A percentile compares a stretch with the other conserved stretches of the same genome.
Evolutionary conservation across 2,797 vertebrate species (phyloP).

Genomic region (Gallinago stenura): DNA sequence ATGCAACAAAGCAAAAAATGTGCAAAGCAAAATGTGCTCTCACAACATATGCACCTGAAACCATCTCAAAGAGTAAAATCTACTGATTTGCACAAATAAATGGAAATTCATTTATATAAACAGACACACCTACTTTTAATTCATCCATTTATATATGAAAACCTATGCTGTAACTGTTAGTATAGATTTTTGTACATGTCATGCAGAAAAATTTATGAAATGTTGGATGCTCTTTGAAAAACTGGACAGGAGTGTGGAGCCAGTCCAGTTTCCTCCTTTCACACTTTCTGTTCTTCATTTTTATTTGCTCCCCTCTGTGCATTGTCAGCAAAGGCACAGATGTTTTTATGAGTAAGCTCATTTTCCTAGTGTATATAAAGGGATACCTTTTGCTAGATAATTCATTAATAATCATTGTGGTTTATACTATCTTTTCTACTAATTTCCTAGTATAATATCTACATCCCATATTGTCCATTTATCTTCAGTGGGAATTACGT

Average conservation of each 20-base stretch:
- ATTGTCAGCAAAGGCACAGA: neutral
- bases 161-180: neutral
- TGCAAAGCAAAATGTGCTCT: neutral
- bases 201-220: neutral
- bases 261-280: neutral
- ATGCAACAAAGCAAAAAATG: neutral
- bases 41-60: neutral
- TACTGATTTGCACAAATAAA: neutral
- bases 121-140: neutral
- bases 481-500: slow-evolving; percentile 46
- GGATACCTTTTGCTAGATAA: neutral
- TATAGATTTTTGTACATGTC: neutral
- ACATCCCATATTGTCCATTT: slow-evolving; percentile 56
- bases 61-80: neutral
- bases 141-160: neutral
- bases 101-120: neutral
- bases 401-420: slow-evolving; percentile 37
- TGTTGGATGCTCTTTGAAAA: neutral
- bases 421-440: slow-evolving; percentile 51
- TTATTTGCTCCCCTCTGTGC: neutral
- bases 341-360: neutral
- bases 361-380: neutral
- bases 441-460: slow-evolving; percentile 51
- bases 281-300: neutral
- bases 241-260: neutral